A percentile compares a stretch with the other conserved stretches of the same genome.
Evolutionary conservation across 2,113 vertebrate species (phyloP).

Genomic region (Lepus americanus): DNA sequence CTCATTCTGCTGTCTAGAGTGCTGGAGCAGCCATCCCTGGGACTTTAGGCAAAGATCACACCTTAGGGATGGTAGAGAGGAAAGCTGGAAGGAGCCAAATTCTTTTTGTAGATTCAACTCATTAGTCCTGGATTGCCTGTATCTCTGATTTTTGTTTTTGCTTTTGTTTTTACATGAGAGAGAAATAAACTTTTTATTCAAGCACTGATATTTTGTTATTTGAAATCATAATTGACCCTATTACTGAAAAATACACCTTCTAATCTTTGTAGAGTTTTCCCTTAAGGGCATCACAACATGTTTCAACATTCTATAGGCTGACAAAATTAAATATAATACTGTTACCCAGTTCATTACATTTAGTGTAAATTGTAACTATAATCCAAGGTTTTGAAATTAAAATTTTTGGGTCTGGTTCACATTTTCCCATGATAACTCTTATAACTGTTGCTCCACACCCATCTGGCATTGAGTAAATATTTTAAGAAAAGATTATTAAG

Average conservation of each 20-base stretch:
- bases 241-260: conserved; percentile 3
- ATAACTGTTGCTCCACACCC: no score
- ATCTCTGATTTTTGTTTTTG: neutral
- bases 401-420: no score
- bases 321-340: conserved; percentile 6
- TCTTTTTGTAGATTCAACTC: neutral
- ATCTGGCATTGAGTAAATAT: conserved; percentile 74
- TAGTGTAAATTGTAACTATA: neutral
- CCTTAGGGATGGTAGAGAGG: no score
- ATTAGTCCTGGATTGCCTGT: neutral
- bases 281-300: no score
- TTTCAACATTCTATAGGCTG: neutral
- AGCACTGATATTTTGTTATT: neutral
- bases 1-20: neutral
- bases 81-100: neutral
- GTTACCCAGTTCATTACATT: neutral
- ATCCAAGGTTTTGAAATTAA: neutral
- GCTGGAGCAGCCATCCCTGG: neutral
- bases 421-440: no score
- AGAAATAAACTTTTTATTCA: neutral
- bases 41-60: neutral
- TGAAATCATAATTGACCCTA: neutral
- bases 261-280: neutral
- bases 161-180: neutral
- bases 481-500: conserved; percentile 75